Evolutionary conservation across 1,140 invertebrate species (phyloP), one percentile per base, ranked within the genome.

Genomic region (Cyrtorhinus lividipennis): DNA sequence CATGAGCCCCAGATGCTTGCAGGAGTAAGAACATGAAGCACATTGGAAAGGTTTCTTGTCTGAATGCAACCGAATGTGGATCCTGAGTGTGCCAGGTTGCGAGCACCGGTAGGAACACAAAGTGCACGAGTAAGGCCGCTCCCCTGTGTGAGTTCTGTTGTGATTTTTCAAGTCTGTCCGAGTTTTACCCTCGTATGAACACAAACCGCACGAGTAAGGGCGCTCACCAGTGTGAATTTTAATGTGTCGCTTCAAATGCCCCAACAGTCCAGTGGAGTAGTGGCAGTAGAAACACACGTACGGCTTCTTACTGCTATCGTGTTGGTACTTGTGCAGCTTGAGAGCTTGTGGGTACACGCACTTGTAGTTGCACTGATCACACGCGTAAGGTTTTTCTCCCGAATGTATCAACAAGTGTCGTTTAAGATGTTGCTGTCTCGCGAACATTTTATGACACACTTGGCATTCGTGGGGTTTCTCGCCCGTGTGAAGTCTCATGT

Each of bases 1-100:
- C 64, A 80, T 69, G 68, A 79, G 79, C 2, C 77, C 79, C 67
- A 74, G 74, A 65, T 79, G 75, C 62, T 74, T 76, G 69, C 79
- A 80, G 60, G 71, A 72, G 2, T 72, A 68, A 2, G 70, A 68
- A 67, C 79, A 80, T 10, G 74, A 61, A 15, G 74, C 75, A 63
- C 79, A 80, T 0, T 68, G 24, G 66, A 73, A 79, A 0, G 74
- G 74, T 53, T 76, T 74, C 60, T 79, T 76, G n/a, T 74, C 73
- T 23, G 69, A 73, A 64, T 80, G 79, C 1, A 77, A 77, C 1
- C 75, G 66, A 69, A 73, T 74, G 65, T 75, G 75, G 63, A 59
- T 45, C 73, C 70, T 66, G 70, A 71, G 12, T 77, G 65, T 59
- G 72, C 74, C 3, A 75, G 71, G 63, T 74, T 76, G 30, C 66